Evolutionary conservation across 2,113 vertebrate species (phyloP), one percentile per base, ranked within the genome.

Genomic region (Lepidothrix coronata): DNA sequence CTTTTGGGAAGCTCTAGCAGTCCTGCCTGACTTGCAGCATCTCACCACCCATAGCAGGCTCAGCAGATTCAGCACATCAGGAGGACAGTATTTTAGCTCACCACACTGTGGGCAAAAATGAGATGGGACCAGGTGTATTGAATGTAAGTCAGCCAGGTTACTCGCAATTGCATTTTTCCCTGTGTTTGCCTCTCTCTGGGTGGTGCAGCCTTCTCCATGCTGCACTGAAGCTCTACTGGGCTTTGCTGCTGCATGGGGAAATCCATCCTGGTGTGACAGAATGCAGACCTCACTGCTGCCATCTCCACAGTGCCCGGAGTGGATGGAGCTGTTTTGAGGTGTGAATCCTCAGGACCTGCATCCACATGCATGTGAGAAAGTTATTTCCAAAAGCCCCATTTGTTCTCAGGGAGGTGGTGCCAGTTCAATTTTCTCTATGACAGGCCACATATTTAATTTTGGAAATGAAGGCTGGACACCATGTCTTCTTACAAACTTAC

Each of bases 341-440:
- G 31, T 6, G 12, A 35, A 10, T 35, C 30, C 48, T 58, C 2
- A 0, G 59, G n/a, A 83, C 24, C 54, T 66, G 58, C 24, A 16
- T 28, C 37, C 5, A 11, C 25, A 12, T 2, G 3, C 23, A 3
- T 5, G 5, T 6, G 11, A 94, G 33, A 19, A 89, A 66, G 25
- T 49, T 30, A 17, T 62, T 90, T 66, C 63, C 58, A 48, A 79
- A 88, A 86, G 11, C 21, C 6, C 23, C 10, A 1, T 74, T 74
- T 31, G 0, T 25, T 61, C 54, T 70, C 5, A 0, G 0, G 14
- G 27, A 48, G 48, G n/a, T 0, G 0, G 28, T 41, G 33, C 27
- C 46, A 44, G 30, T 37, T 85, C 23, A 1, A 28, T 9, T 82
- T 55, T 90, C 55, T 18, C 37, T 51, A 59, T 35, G 41, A 39